A percentile compares a stretch with the other conserved stretches of the same genome.
Conservation (phyloP, 2,888 invertebrate genomes). For the Nysson spinosus region DNA sequence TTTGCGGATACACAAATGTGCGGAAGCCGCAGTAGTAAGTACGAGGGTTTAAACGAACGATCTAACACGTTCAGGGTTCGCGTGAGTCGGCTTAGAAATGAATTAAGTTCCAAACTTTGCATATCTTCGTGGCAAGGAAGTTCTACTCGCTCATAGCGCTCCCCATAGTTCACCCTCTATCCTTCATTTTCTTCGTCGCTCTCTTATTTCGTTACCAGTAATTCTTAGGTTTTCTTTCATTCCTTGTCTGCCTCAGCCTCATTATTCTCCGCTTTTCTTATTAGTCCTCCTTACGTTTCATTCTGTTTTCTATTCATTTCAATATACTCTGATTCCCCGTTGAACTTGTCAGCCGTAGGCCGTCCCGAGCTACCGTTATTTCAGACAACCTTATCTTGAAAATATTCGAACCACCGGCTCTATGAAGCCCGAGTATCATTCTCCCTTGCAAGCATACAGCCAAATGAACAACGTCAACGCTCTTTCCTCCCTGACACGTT, state of each 20-base stretch:
- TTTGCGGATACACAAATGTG: conserved; percentile 50
- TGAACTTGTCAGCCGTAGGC: conserved; percentile 12
- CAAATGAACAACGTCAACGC: conserved; percentile 55
- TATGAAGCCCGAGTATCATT: conserved; percentile 48
- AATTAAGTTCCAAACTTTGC: conserved; percentile 72
- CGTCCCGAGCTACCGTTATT: conserved; percentile 17
- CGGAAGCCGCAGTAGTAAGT: conserved; percentile 54
- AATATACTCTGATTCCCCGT: neutral
- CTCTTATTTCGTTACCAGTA: neutral
- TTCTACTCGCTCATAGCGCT: conserved; percentile 16
- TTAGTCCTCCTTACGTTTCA: neutral
- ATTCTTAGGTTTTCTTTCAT: neutral
- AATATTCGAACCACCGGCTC: conserved; percentile 64
- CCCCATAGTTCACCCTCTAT: neutral
- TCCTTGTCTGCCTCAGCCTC: neutral
- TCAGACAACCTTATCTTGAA: conserved; percentile 53
- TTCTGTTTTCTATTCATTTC: neutral
- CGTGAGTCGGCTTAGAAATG: conserved; percentile 71
- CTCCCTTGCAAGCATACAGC: conserved; percentile 49
- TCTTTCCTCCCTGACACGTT: conserved; percentile 60
- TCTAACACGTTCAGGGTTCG: conserved; percentile 66
- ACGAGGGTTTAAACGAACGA: conserved; percentile 57
- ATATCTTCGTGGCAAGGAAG: conserved; percentile 65
- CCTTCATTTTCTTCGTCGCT: conserved; percentile 7
- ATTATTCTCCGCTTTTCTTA: neutral